These are phyloP conservation scores for Corydoras sp. DNA, from an alignment of 2,113 vertebrate species.

Conservation along the genomic window DNA sequence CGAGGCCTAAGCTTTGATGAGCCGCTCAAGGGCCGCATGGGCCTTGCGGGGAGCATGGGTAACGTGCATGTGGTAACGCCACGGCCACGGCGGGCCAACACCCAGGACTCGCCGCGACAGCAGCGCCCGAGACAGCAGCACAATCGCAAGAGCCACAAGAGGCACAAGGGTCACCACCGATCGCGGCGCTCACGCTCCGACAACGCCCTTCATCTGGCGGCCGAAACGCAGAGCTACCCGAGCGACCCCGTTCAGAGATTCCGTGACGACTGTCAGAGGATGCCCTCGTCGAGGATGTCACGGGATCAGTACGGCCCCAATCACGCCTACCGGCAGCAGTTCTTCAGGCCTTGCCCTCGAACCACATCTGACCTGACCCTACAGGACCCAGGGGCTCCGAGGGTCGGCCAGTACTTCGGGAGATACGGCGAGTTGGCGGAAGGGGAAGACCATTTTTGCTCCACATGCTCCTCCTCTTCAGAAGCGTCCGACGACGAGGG, in stretches of 20 bases:
- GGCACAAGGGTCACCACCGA: slow-evolving; percentile 65
- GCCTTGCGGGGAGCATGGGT: slow-evolving; percentile 70
- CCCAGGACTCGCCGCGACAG: slow-evolving; percentile 68
- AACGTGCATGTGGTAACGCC: slow-evolving; percentile 68
- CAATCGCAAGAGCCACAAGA: slow-evolving; percentile 74
- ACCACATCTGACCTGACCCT: slow-evolving; percentile 92
- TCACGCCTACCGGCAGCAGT: slow-evolving; percentile 70
- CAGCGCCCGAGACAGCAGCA: slow-evolving; percentile 61
- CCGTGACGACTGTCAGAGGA: slow-evolving; percentile 83
- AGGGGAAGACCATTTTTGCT: slow-evolving; percentile 87
- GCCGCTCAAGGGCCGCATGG: slow-evolving; percentile 60
- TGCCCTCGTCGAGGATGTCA: slow-evolving; percentile 74
- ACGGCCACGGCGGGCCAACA: slow-evolving; percentile 69
- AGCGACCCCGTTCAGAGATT: slow-evolving; percentile 78
- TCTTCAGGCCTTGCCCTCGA: slow-evolving; percentile 82
- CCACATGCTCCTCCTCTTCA: slow-evolving; percentile 92
- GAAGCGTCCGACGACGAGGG: slow-evolving; percentile 90
- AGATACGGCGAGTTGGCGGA: slow-evolving; percentile 56
- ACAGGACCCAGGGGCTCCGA: slow-evolving; percentile 86
- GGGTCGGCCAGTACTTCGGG: slow-evolving; percentile 72
- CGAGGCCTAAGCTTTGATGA: slow-evolving; percentile 74
- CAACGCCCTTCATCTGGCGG: slow-evolving; percentile 88
- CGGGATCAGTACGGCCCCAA: slow-evolving; percentile 73
- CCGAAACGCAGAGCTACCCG: slow-evolving; percentile 75
- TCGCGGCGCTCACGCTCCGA: slow-evolving; percentile 89